These are phyloP conservation scores for Ametastegia equiseti DNA, from an alignment of 2,888 invertebrate species.

Conservation along the genomic window DNA sequence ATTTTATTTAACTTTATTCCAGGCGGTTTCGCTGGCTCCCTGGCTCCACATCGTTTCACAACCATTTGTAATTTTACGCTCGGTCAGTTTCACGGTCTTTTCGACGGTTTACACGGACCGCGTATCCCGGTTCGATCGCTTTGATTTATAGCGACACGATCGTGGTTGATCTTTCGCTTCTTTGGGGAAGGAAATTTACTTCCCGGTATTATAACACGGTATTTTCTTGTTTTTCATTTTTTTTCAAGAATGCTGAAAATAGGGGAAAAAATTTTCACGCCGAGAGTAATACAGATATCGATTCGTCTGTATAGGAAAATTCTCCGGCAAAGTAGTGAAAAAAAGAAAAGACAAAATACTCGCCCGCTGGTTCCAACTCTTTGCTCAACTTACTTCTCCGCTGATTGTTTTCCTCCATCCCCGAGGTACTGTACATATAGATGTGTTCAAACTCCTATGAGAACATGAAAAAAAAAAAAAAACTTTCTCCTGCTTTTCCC, in stretches of 20 bases:
- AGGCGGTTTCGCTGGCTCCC: conserved; percentile 6
- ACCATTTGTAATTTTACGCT: conserved; percentile 66
- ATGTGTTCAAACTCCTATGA: background rate
- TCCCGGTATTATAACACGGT: background rate
- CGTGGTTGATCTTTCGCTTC: background rate
- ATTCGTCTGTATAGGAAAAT: background rate
- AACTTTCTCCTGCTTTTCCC: background rate
- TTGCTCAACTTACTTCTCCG: background rate
- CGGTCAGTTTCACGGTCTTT: conserved; percentile 57
- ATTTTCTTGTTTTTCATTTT: no score
- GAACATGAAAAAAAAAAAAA: background rate
- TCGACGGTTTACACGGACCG: conserved; percentile 56
- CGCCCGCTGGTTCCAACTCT: background rate
- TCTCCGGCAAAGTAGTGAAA: background rate
- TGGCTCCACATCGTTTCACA: conserved; percentile 6
- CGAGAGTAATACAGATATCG: background rate
- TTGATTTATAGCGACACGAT: conserved; percentile 6
- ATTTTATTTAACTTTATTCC: conserved; percentile 37
- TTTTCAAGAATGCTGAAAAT: background rate
- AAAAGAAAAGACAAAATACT: background rate
- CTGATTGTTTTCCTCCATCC: conserved; percentile 9
- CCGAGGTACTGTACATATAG: background rate
- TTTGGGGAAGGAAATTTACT: background rate
- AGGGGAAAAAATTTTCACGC: background rate
- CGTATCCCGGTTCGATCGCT: conserved; percentile 26